Percentiles rank a stretch among this genome's conserved stretches.
Conservation (phyloP, 2,113 vertebrate genomes). For the Taurulus bubalis region DNA sequence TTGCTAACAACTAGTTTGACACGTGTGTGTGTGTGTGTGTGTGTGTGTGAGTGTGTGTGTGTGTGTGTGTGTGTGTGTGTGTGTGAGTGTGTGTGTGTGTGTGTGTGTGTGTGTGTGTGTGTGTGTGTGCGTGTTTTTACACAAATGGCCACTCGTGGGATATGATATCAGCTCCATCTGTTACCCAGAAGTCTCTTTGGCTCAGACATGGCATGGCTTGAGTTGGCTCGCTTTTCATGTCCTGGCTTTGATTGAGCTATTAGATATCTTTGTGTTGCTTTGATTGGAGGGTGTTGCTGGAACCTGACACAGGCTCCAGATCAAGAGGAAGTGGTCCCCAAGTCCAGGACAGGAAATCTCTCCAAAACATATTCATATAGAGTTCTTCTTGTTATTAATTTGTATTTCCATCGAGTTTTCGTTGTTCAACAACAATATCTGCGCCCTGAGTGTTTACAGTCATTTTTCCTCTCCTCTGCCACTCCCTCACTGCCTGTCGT, state of each 20-base stretch:
- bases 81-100: constrained; percentile 51
- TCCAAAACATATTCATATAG: neutral
- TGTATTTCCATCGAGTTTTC: neutral
- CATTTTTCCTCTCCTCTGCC: constrained; percentile 16
- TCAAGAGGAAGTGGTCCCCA: constrained; percentile 32
- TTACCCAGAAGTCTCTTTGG: constrained; percentile 62
- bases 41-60: constrained; percentile 38
- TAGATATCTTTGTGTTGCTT: constrained; percentile 50
- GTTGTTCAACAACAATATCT: neutral
- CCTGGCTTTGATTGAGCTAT: constrained; percentile 56
- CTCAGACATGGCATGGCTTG: constrained; percentile 43
- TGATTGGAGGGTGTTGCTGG: constrained; percentile 68
- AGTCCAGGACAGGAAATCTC: constrained; percentile 22
- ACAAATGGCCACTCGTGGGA: constrained; percentile 57
- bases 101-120: constrained; percentile 49
- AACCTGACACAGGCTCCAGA: constrained; percentile 36
- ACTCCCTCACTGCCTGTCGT: constrained; percentile 24
- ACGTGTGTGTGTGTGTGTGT: constrained; percentile 46
- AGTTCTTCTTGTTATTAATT: constrained; percentile 13
- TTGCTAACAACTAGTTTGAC: neutral
- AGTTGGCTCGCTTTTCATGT: constrained; percentile 56
- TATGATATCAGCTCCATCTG: constrained; percentile 68
- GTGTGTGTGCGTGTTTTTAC: constrained; percentile 49
- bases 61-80: constrained; percentile 51
- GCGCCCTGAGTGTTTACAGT: constrained; percentile 18